Evolutionary conservation across 1,140 invertebrate species (phyloP).

Genomic region (Drosophila insularis): DNA sequence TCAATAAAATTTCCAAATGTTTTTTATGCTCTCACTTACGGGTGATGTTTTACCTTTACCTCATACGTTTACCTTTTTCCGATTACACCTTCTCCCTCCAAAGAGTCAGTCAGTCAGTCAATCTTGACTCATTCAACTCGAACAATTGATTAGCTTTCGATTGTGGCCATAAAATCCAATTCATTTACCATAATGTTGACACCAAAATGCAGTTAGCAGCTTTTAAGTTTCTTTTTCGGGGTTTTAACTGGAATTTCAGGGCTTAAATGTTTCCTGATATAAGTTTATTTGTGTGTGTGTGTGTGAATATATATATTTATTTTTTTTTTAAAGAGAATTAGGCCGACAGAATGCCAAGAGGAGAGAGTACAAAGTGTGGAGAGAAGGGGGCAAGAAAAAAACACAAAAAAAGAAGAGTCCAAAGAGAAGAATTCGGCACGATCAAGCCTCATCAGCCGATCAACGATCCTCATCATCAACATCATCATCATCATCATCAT

Average conservation of each 20-base stretch:
- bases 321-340: slow-evolving; percentile 60
- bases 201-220: slow-evolving; percentile 74
- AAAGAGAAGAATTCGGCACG: slow-evolving; percentile 58
- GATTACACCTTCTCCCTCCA: neutral
- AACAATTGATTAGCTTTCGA: slow-evolving; percentile 74
- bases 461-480: slow-evolving; percentile 47
- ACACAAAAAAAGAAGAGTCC: slow-evolving; percentile 38
- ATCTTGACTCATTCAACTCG: slow-evolving; percentile 56
- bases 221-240: slow-evolving; percentile 29
- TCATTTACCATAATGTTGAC: slow-evolving; percentile 71
- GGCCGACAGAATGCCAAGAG: slow-evolving; percentile 63
- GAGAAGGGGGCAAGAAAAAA: slow-evolving; percentile 21
- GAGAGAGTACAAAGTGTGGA: slow-evolving; percentile 10
- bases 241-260: slow-evolving; percentile 57
- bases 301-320: slow-evolving; percentile 2
- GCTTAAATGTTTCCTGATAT: slow-evolving; percentile 36
- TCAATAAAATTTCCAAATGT: slow-evolving; percentile 13
- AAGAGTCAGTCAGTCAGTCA: neutral
- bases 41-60: slow-evolving; percentile 31
- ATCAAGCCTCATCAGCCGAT: slow-evolving; percentile 67
- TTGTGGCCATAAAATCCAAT: slow-evolving; percentile 60
- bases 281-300: neutral
- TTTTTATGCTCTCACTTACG: slow-evolving; percentile 21
- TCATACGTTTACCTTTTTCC: neutral
- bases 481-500: slow-evolving; percentile 51